Percentiles rank a stretch among this genome's conserved stretches.
These are phyloP conservation scores for Fregetta grallaria DNA, from an alignment of 2,113 vertebrate genomes.

Conservation along the genomic window DNA sequence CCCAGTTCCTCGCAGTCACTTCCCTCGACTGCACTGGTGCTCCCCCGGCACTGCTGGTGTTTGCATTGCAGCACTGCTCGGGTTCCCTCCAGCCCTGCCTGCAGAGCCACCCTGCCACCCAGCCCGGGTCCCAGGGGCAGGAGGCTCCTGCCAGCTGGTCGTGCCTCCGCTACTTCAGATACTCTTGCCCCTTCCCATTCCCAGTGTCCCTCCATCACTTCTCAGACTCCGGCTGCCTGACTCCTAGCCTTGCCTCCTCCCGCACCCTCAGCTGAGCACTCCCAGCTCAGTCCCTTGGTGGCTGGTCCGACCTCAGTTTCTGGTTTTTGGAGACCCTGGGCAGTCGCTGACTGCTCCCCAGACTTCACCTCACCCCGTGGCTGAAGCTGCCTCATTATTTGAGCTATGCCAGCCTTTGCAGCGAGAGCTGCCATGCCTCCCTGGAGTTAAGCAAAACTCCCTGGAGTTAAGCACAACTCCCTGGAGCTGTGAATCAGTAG, in stretches of 20 bases:
- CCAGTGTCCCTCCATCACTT: background rate
- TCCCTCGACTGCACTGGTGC: background rate
- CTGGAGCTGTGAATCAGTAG: background rate
- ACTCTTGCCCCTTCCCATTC: background rate
- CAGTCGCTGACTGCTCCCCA: background rate
- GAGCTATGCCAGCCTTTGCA: background rate
- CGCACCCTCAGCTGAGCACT: background rate
- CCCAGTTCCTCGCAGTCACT: background rate
- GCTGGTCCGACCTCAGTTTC: accelerated
- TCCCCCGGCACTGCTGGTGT: too few species aligned
- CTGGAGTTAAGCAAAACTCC: background rate
- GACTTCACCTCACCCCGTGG: background rate
- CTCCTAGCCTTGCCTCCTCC: background rate
- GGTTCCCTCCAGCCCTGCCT: background rate
- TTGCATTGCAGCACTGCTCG: background rate
- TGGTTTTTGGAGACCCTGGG: accelerated
- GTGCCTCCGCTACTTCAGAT: background rate
- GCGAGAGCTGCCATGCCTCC: background rate
- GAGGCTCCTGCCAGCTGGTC: background rate
- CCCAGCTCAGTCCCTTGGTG: background rate
- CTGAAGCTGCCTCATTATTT: background rate
- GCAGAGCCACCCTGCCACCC: background rate
- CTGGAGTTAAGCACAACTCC: background rate
- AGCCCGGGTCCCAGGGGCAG: background rate
- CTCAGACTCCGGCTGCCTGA: accelerated